These are phyloP conservation scores for Bryconaethiops microstoma DNA, from an alignment of 2,797 vertebrate genomes.

Conservation along the genomic window DNA sequence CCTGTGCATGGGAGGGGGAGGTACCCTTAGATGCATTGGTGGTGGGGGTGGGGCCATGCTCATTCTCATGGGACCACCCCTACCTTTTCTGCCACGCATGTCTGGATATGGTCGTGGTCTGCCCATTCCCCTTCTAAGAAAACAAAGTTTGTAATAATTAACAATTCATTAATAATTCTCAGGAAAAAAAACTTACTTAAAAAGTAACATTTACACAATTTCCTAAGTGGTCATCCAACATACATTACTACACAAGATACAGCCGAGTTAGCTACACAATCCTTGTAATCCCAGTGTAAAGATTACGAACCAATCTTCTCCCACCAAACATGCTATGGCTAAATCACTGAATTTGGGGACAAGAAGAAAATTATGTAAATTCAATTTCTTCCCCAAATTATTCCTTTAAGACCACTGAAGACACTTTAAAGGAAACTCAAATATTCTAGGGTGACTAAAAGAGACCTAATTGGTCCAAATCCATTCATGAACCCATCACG, in stretches of 20 bases:
- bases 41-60: constrained; percentile 68
- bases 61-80: constrained; percentile 71
- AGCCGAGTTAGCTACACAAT: not conserved
- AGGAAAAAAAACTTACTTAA: too few relatives aligned
- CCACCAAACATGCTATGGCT: too few relatives aligned
- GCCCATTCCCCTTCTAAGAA: constrained; percentile 73
- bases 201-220: too few relatives aligned
- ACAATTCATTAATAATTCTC: too few relatives aligned
- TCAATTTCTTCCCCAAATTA: not conserved
- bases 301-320: not conserved
- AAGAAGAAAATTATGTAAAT: not conserved
- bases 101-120: constrained; percentile 79
- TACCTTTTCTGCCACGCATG: constrained; percentile 66
- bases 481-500: constrained; percentile 70
- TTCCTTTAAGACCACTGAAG: not conserved
- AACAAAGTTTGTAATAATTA: not conserved
- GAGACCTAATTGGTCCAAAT: constrained; percentile 74
- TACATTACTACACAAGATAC: too few relatives aligned
- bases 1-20: constrained; percentile 75
- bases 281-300: not conserved
- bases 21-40: constrained; percentile 72
- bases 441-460: constrained; percentile 3
- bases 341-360: not conserved
- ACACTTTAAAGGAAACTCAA: not conserved
- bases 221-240: not conserved